Evolutionary conservation across 2,797 vertebrate species (phyloP).

Genomic region (Coregonus sp.): DNA sequence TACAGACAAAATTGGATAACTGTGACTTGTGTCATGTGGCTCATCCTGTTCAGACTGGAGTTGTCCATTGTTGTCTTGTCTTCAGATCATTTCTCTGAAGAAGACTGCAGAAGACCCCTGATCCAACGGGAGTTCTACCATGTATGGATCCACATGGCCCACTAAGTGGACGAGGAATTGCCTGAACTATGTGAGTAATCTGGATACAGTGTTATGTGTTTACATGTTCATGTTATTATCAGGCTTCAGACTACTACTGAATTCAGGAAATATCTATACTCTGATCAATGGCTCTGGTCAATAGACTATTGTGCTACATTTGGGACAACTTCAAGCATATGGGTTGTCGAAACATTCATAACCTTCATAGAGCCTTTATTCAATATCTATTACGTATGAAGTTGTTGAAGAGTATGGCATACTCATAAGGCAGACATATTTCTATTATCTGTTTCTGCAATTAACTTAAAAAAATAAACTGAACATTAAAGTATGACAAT

Average conservation of each 20-base stretch:
- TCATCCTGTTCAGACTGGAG: background rate
- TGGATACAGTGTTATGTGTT: background rate
- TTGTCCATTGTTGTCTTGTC: background rate
- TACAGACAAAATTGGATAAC: background rate
- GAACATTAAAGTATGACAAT: too few relatives aligned
- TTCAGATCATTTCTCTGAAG: background rate
- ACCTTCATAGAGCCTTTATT: background rate
- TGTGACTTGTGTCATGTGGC: background rate
- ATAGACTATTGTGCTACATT: background rate
- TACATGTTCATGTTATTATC: background rate
- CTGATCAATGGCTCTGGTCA: background rate
- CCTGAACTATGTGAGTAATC: background rate
- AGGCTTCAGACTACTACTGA: background rate
- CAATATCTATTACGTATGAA: background rate
- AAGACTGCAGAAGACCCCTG: background rate
- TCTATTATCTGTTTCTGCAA: background rate
- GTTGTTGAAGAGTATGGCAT: background rate
- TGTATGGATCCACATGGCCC: constrained; percentile 36
- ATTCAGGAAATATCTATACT: background rate
- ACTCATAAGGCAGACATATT: background rate
- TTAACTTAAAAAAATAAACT: background rate
- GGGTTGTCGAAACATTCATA: background rate
- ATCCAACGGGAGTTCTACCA: background rate
- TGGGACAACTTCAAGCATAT: background rate
- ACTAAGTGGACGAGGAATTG: constrained; percentile 15